Conservation (phyloP, 2,888 invertebrate species). For the Drosophila conformis region DNA sequence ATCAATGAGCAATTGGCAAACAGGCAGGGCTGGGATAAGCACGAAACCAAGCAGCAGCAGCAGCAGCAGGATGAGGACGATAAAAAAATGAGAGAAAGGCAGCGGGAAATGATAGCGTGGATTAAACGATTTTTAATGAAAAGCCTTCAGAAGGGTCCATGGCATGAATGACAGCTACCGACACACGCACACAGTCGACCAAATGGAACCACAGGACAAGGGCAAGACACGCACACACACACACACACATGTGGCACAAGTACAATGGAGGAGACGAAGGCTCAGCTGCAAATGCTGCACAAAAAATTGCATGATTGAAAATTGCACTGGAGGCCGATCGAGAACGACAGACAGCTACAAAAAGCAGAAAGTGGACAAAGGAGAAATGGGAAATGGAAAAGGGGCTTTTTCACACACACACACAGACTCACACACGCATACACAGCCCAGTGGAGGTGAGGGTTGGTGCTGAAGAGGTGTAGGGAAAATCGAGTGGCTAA, state of each 20-base stretch:
- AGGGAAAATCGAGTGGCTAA: conserved; percentile 19
- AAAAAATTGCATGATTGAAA: conserved; percentile 71
- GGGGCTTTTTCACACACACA: background rate
- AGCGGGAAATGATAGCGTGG: conserved; percentile 77
- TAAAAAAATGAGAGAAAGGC: conserved; percentile 42
- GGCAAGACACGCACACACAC: conserved; percentile 16
- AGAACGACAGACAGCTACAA: conserved; percentile 10
- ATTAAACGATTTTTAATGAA: conserved; percentile 83
- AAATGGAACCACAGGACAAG: conserved; percentile 27
- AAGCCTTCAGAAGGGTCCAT: conserved; percentile 76
- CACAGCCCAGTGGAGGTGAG: background rate
- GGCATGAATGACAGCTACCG: conserved; percentile 68
- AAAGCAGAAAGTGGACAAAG: background rate
- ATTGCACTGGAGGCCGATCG: conserved; percentile 75
- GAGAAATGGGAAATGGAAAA: conserved; percentile 9
- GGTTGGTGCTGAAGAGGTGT: conserved; percentile 13
- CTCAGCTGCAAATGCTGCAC: conserved; percentile 67
- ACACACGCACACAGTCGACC: conserved; percentile 39
- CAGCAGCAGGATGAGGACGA: conserved; percentile 11
- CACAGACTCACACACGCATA: background rate
- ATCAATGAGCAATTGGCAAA: conserved; percentile 82
- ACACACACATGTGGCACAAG: conserved; percentile 25
- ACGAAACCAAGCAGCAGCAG: conserved; percentile 21
- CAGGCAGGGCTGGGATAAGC: conserved; percentile 16
- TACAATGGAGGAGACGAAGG: conserved; percentile 48